Evolutionary conservation across 2,888 invertebrate species (phyloP), one percentile per base, ranked within the genome.

Genomic region (Ennomos erosarius): DNA sequence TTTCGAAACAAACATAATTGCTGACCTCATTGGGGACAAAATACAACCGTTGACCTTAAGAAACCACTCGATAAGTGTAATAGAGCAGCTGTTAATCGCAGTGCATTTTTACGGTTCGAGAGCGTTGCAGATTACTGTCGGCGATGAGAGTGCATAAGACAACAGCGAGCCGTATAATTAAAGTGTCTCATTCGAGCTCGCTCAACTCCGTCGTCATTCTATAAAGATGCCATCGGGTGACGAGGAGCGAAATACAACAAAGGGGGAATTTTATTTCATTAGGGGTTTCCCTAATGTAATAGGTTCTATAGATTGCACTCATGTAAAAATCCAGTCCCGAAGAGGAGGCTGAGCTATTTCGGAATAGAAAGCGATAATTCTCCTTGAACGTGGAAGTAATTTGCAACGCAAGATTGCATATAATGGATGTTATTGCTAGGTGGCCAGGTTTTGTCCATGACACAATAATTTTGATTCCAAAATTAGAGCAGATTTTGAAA

Each of bases 311-410:
- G 47, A 47, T 11, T 47, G 47, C 16, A 47, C 47, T 1, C 47
- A 47, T 37, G 16, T 47, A 6, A 35, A 36, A 35, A 47, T 47
- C 2, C 47, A 47, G 36, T 47, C 47, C 5, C 47, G 36, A 35
- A 35, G 47, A 10, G 47, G 47, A 35, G 10, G 8, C 34, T 6
- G 47, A 47, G n/a, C 35, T 35, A 35, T 47, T 47, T 10, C 34
- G 47, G 11, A 47, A 47, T 10, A 47, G 47, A 35, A 47, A 47
- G 36, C 36, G 47, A 6, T 47, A 47, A 11, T 47, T 47, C 11
- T 47, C 47, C 5, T 36, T 47, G 9, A 47, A 47, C 35, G 16
- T 35, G 8, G 12, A 43, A 10, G 26, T 26, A 2, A 8, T 43
- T 9, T 43, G 16, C 26, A 10, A 10, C 10, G 10, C 43, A 3